A percentile compares a stretch with the other conserved stretches of the same genome.
Conservation (phyloP, 2,113 vertebrate species). For the Tetrao urogallus region DNA sequence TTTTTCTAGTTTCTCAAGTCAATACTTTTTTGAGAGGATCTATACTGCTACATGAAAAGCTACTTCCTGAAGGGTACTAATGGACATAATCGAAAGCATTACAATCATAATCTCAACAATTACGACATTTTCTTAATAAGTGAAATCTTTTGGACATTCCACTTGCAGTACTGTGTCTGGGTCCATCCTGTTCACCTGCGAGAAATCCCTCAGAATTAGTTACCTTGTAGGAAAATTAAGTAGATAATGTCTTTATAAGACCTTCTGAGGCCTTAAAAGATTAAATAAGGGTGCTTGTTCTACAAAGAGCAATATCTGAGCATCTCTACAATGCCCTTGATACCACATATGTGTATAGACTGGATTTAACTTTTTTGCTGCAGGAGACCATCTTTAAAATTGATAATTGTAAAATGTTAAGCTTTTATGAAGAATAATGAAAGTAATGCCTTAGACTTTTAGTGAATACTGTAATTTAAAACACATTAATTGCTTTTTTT, state of each 20-base stretch:
- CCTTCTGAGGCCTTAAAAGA: not conserved
- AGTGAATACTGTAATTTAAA: not conserved
- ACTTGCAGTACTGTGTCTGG: not conserved
- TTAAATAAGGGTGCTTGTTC: not conserved
- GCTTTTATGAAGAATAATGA: not conserved
- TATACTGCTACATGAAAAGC: not conserved
- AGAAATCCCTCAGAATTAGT: not conserved
- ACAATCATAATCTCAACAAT: not conserved
- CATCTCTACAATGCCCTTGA: not conserved
- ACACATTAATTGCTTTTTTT: not conserved
- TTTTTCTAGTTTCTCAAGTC: not conserved
- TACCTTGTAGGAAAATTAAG: not conserved
- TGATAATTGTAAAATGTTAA: not conserved
- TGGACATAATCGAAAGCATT: not conserved
- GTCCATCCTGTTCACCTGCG: not conserved
- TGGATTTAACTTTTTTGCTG: not conserved
- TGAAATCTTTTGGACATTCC: not conserved
- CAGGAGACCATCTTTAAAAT: not conserved
- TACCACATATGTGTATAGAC: not conserved
- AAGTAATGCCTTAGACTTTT: not conserved
- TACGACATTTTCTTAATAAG: not conserved
- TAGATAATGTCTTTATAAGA: not conserved
- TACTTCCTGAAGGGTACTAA: not conserved
- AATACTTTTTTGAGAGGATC: not conserved
- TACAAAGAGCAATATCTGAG: not conserved